phyloP scores from a whole-genome alignment of 2,797 vertebrate genomes.

The Mergus octosetaceus region DNA sequence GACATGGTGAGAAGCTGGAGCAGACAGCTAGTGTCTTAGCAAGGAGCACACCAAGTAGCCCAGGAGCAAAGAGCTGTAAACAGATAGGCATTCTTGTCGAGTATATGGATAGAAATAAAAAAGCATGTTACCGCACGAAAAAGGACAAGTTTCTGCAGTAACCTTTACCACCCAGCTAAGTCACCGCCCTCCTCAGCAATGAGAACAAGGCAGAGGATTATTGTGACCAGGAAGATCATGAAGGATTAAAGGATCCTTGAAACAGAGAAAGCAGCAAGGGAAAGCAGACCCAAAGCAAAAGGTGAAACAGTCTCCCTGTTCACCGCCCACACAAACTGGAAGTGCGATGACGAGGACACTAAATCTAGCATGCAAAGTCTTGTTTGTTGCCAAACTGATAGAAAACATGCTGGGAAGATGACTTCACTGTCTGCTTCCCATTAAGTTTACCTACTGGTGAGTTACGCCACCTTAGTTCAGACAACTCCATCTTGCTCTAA shows the following conservation, averaged over 20 bases:
- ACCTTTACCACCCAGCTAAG: not conserved
- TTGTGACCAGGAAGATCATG: not conserved
- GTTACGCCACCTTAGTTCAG: not conserved
- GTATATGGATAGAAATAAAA: not conserved
- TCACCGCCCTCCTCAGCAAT: not conserved
- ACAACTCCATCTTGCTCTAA: too few species aligned
- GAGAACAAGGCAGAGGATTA: slow-evolving; percentile 30
- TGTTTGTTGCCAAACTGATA: not conserved
- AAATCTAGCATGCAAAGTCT: not conserved
- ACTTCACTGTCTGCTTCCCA: not conserved
- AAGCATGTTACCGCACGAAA: not conserved
- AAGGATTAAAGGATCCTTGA: not conserved
- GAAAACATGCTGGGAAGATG: not conserved
- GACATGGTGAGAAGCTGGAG: not conserved
- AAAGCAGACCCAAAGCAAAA: not conserved
- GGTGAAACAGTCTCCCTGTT: rapidly evolving
- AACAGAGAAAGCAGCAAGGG: not conserved
- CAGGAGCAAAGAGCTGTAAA: not conserved
- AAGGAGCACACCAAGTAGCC: not conserved
- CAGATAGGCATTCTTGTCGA: not conserved
- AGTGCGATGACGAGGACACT: not conserved
- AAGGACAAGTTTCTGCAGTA: not conserved
- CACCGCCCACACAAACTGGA: rapidly evolving
- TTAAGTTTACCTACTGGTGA: rapidly evolving
- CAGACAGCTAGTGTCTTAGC: not conserved